Evolutionary conservation across 2,797 vertebrate genomes (phyloP).

Genomic region (Girardinus metallicus): DNA sequence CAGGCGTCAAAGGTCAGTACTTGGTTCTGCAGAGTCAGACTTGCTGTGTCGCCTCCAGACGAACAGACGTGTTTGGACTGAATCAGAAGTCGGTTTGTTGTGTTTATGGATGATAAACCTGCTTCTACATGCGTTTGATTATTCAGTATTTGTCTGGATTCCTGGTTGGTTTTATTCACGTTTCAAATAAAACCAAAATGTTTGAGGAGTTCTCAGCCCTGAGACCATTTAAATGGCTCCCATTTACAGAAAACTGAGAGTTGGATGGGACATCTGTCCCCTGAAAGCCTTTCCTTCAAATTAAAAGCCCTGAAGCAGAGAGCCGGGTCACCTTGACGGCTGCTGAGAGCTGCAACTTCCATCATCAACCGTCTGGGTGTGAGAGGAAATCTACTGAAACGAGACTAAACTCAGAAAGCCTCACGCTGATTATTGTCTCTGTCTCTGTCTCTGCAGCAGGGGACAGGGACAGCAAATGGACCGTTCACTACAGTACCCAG

Average conservation of each 20-base stretch:
- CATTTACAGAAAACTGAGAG: background rate
- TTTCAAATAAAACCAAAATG: background rate
- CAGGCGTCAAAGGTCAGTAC: no score
- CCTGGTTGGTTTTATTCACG: background rate
- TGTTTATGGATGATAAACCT: background rate
- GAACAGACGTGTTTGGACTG: background rate
- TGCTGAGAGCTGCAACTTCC: conserved; percentile 41
- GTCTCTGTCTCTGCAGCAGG: conserved; percentile 76
- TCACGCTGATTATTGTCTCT: conserved; percentile 9
- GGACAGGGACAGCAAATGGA: conserved; percentile 92
- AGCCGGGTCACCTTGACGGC: conserved; percentile 48
- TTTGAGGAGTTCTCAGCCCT: background rate
- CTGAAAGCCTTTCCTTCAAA: conserved; percentile 30
- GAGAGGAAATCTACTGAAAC: conserved; percentile 32
- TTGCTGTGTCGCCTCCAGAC: background rate
- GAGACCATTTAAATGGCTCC: background rate
- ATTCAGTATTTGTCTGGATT: background rate
- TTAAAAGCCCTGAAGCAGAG: conserved; percentile 39
- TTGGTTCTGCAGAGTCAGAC: no score
- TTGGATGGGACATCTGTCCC: conserved; percentile 4
- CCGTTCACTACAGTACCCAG: conserved; percentile 91
- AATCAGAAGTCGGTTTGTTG: background rate
- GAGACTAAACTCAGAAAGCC: conserved; percentile 25
- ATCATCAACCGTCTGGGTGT: conserved; percentile 6
- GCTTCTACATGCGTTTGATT: background rate